A percentile compares a stretch with the other conserved stretches of the same genome.
phyloP scores from a whole-genome alignment of 2,888 invertebrate species.

The Phortica okadai region DNA sequence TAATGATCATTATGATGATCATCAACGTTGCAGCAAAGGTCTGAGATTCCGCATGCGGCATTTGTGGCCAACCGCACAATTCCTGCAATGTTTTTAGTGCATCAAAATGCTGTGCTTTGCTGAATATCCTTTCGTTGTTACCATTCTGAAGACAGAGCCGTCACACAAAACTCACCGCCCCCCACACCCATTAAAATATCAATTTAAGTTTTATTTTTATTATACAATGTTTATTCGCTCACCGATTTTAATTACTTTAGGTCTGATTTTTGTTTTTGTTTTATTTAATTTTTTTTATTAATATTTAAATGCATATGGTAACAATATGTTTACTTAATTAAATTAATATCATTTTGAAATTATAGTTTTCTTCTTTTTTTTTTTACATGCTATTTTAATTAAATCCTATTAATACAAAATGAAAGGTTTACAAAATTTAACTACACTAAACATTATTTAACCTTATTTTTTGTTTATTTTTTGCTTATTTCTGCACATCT shows the following conservation, averaged over 20 bases:
- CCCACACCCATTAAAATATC: conserved; percentile 16
- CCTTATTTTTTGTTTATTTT: background rate
- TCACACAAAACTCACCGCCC: too few species aligned
- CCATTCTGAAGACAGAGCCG: too few species aligned
- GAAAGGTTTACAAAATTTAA: background rate
- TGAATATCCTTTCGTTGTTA: too few species aligned
- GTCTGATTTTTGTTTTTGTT: conserved; percentile 42
- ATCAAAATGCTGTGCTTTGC: too few species aligned
- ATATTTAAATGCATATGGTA: conserved; percentile 63
- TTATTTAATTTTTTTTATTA: conserved; percentile 40
- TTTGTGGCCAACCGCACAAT: conserved; percentile 59
- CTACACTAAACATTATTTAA: background rate
- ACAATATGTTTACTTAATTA: conserved; percentile 69
- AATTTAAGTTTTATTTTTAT: conserved; percentile 60
- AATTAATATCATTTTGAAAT: conserved; percentile 64
- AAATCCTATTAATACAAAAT: background rate
- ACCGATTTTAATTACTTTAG: conserved; percentile 1
- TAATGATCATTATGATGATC: conserved; percentile 1
- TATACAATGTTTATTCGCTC: conserved; percentile 15
- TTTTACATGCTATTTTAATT: conserved; percentile 5
- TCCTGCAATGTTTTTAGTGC: too few species aligned
- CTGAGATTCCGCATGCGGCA: conserved; percentile 64
- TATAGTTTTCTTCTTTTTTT: conserved; percentile 11
- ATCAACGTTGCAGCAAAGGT: conserved; percentile 37
- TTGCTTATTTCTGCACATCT: background rate